A percentile compares a stretch with the other conserved stretches of the same genome.
Conservation (phyloP, 2,888 invertebrate species). For the Drosophila atripex region DNA sequence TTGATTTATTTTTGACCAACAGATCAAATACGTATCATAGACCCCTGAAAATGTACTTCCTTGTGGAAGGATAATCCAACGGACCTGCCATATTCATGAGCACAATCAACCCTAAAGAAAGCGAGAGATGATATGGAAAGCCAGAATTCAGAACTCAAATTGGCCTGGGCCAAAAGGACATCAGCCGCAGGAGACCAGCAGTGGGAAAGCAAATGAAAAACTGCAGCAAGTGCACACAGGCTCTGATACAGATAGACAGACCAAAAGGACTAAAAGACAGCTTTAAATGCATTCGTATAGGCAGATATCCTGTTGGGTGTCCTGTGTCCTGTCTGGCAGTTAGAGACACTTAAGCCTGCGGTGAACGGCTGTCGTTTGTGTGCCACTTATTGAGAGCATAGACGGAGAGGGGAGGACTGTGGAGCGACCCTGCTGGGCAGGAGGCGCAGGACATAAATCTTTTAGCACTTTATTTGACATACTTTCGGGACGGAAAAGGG, state of each 20-base stretch:
- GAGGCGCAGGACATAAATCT: conserved; percentile 70
- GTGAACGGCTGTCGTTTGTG: conserved; percentile 60
- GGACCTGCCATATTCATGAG: conserved; percentile 14
- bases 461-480: conserved; percentile 79
- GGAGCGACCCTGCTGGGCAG: conserved; percentile 37
- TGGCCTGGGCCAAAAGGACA: conserved; percentile 30
- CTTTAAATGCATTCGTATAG: conserved; percentile 7
- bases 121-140: conserved; percentile 24
- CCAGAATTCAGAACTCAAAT: conserved; percentile 16
- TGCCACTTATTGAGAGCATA: conserved; percentile 69
- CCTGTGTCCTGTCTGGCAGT: conserved; percentile 43
- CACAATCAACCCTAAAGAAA: conserved; percentile 6
- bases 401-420: conserved; percentile 22
- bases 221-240: conserved; percentile 27
- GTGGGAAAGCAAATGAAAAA: conserved; percentile 43
- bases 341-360: conserved; percentile 69
- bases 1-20: not conserved
- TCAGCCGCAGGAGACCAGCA: conserved; percentile 16
- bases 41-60: not conserved
- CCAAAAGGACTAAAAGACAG: conserved; percentile 16
- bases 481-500: conserved; percentile 54
- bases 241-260: not conserved
- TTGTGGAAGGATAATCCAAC: not conserved
- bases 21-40: not conserved
- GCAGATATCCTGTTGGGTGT: conserved; percentile 34